Evolutionary conservation across 2,113 vertebrate species (phyloP), one percentile per base, ranked within the genome.

Genomic region (Tupaia tana): DNA sequence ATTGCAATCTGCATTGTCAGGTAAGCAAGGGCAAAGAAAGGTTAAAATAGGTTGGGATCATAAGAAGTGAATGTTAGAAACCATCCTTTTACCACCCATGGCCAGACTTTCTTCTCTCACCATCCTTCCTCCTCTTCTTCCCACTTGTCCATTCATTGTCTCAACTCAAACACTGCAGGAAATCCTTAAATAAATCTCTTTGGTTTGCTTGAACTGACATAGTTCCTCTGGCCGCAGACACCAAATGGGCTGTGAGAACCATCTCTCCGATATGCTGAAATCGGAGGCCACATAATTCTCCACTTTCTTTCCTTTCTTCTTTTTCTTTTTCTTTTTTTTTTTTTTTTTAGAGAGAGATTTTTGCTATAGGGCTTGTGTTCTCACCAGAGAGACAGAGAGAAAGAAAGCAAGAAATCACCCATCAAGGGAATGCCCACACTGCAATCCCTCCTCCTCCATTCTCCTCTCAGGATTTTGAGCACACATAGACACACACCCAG

Each of bases 201-300:
- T 67, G 20, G 3, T 64, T 82, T 73, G 29, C 82, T 90, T 75
- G 77, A 64, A 71, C 24, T 88, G 63, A 89, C 81, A 83, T 3
- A 29, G 13, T 90, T 85, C 87, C 7, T 71, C 92, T 10, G 14
- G 77, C 13, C 92, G 89, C 29, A 70, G 71, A 88, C 52, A 13
- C 56, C 71, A 86, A 78, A 54, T 87, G 31, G 79, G 79, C 63
- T 82, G 19, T 84, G 29, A 84, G 56, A 63, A 83, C 66, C 5
- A 0, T 70, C n/a, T 9, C 15, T 78, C 95, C 34, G 92, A 43
- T 12, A 14, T 79, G 86, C 75, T 54, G 43, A 81, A 43, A 91
- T 64, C 18, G 25, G 77, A 54, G 93, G 34, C 52, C 3, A 66
- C 89, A 19, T 93, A 22, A 0, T 80, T 67, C 84, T 96, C 69